phyloP scores from a whole-genome alignment of 2,113 vertebrate species.

The human region DNA sequence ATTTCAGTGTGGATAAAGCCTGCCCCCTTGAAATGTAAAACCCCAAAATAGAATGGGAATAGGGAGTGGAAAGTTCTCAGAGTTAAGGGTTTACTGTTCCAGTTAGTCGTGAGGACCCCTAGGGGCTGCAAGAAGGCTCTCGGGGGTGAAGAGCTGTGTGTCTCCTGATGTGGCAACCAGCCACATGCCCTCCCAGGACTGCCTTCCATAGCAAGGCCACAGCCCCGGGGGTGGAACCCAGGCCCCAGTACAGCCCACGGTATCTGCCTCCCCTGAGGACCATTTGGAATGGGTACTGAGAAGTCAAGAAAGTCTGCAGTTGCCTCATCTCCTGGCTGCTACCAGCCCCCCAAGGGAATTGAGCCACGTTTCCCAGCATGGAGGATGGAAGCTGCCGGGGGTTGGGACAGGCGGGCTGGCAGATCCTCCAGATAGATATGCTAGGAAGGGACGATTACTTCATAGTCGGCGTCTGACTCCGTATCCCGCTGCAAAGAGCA shows the following conservation, averaged over 20 bases:
- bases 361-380: background rate
- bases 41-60: background rate
- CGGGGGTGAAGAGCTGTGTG: background rate
- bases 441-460: background rate
- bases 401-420: background rate
- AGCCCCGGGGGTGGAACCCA: background rate
- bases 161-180: background rate
- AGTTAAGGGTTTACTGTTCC: background rate
- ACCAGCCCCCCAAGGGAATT: background rate
- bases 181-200: background rate
- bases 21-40: background rate
- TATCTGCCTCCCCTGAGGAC: background rate
- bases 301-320: background rate
- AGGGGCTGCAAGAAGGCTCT: background rate
- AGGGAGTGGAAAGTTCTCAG: background rate
- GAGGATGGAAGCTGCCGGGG: background rate
- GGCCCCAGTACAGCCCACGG: background rate
- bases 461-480: background rate
- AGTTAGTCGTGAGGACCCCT: background rate
- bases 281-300: constrained; percentile 26
- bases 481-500: background rate
- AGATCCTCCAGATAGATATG: background rate
- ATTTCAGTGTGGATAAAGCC: background rate
- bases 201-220: background rate
- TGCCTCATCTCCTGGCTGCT: constrained; percentile 32